phyloP scores from a whole-genome alignment of 2,797 vertebrate species.

The Synaphobranchus kaupii region DNA sequence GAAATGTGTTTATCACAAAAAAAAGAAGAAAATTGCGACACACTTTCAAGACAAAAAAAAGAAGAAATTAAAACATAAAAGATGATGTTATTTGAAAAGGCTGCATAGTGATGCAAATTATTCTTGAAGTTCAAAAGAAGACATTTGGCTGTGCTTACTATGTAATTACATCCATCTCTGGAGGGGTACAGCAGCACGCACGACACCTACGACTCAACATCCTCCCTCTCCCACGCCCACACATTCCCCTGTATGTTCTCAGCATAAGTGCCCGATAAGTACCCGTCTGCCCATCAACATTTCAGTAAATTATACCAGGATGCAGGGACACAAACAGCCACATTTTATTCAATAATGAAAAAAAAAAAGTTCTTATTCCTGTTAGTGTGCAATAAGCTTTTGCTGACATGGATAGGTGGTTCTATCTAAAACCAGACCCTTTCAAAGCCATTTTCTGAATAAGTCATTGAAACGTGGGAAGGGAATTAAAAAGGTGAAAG shows the following conservation, averaged over 20 bases:
- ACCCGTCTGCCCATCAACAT: background rate
- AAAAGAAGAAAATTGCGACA: constrained; percentile 31
- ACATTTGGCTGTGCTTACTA: constrained; percentile 33
- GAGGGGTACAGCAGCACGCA: constrained; percentile 31
- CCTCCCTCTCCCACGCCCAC: background rate
- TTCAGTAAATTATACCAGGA: background rate
- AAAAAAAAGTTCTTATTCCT: background rate
- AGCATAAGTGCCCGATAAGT: background rate
- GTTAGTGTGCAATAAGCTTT: background rate
- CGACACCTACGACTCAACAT: constrained; percentile 20
- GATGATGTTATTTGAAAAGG: constrained; percentile 51
- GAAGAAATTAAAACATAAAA: constrained; percentile 6
- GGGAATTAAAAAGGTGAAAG: too few species aligned
- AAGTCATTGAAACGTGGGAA: background rate
- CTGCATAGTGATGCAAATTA: constrained; percentile 46
- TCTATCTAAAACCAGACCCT: background rate
- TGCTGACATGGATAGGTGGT: background rate
- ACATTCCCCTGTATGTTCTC: constrained; percentile 5
- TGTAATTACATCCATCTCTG: constrained; percentile 48
- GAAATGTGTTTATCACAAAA: constrained; percentile 37
- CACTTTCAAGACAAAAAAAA: background rate
- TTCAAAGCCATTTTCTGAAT: background rate
- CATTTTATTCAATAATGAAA: background rate
- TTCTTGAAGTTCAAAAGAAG: constrained; percentile 38
- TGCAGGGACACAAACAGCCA: background rate